Percentiles rank a stretch among this genome's conserved stretches.
Evolutionary conservation across 2,888 invertebrate species (phyloP).

Genomic region (Palloptera scutellata): DNA sequence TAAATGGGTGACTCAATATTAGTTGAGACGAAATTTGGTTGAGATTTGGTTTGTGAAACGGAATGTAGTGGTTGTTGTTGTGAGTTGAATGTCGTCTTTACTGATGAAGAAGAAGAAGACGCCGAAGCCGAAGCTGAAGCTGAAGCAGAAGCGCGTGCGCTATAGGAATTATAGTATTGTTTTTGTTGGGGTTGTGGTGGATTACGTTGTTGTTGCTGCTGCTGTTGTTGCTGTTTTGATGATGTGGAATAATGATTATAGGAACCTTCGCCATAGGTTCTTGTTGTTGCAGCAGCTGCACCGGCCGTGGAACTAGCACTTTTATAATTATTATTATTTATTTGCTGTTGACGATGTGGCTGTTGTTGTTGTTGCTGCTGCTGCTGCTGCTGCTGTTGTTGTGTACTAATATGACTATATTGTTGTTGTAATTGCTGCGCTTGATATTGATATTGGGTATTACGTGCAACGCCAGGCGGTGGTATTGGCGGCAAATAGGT

Average conservation of each 20-base stretch:
- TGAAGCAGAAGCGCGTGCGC: constrained; percentile 41
- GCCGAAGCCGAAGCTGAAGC: constrained; percentile 35
- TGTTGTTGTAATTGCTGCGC: constrained; percentile 46
- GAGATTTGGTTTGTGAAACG: constrained; percentile 29
- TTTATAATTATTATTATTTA: constrained; percentile 50
- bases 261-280: constrained; percentile 59
- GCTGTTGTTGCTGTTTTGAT: constrained; percentile 30
- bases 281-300: constrained; percentile 38
- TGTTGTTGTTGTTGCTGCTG: constrained; percentile 38
- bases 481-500: constrained; percentile 61
- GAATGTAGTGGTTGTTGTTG: constrained; percentile 30
- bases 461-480: constrained; percentile 43
- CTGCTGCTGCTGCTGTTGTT: constrained; percentile 39
- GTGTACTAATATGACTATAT: constrained; percentile 40
- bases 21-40: constrained; percentile 29
- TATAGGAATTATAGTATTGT: constrained; percentile 55
- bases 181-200: constrained; percentile 36
- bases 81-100: constrained; percentile 18
- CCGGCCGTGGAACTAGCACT: constrained; percentile 42
- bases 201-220: constrained; percentile 37
- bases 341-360: constrained; percentile 37
- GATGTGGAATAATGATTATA: constrained; percentile 51
- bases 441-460: constrained; percentile 50
- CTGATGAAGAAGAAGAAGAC: constrained; percentile 25
- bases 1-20: constrained; percentile 45